phyloP scores from a whole-genome alignment of 2,888 invertebrate species.

The Himalopsyche kuldschensis region DNA sequence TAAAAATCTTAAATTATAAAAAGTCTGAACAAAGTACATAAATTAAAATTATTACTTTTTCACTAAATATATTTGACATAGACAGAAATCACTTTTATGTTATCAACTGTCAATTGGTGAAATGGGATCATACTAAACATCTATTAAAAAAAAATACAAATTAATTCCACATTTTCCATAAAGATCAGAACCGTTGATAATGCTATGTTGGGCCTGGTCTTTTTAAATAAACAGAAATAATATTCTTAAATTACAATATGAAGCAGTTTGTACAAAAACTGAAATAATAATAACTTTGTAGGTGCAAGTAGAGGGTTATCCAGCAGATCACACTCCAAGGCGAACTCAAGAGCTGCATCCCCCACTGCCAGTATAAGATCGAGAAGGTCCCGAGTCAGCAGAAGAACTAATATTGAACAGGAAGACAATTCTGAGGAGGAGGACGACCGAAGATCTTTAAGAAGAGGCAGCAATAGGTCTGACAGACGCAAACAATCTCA shows the following conservation, averaged over 20 bases:
- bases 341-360: slow-evolving; percentile 67
- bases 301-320: slow-evolving; percentile 53
- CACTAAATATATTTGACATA: no score
- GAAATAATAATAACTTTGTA: slow-evolving; percentile 29
- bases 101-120: no score
- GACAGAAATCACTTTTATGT: no score
- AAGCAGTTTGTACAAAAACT: not conserved
- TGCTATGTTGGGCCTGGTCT: no score
- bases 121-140: no score
- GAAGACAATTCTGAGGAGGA: slow-evolving; percentile 54
- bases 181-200: no score
- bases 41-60: no score
- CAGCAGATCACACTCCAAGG: slow-evolving; percentile 61
- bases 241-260: not conserved
- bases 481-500: slow-evolving; percentile 30
- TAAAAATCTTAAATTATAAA: no score
- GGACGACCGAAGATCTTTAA: slow-evolving; percentile 43
- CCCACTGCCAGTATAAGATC: slow-evolving; percentile 72
- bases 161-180: no score
- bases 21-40: no score
- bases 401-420: slow-evolving; percentile 53
- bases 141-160: no score
- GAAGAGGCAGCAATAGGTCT: slow-evolving; percentile 31
- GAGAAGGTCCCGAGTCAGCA: slow-evolving; percentile 66
- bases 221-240: not conserved